Conservation (phyloP, 2,797 vertebrate species). For the Sebastes ruberrimus region DNA sequence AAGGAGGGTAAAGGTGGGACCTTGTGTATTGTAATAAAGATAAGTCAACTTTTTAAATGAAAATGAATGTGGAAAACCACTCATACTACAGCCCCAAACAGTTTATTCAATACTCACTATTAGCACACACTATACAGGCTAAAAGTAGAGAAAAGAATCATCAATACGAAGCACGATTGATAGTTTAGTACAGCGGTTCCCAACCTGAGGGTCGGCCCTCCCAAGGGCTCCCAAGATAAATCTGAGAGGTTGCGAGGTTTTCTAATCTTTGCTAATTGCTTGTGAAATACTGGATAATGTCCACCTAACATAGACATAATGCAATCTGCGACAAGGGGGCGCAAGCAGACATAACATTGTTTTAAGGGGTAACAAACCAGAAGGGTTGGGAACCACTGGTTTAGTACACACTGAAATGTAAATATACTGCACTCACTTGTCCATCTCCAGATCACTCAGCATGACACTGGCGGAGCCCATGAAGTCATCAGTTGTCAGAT, state of each 20-base stretch:
- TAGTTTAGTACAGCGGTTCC: too few relatives aligned
- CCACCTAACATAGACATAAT: not conserved
- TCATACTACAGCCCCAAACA: not conserved
- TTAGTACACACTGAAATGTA: not conserved
- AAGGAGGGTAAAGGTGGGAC: too few relatives aligned
- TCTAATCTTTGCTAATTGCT: not conserved
- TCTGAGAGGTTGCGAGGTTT: too few relatives aligned
- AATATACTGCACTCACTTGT: constrained; percentile 82
- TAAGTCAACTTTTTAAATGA: not conserved
- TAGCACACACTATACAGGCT: not conserved
- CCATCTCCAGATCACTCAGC: constrained; percentile 87
- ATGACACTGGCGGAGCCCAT: constrained; percentile 89
- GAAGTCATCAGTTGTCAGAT: constrained; percentile 95
- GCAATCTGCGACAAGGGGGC: not conserved
- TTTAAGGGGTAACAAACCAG: not conserved
- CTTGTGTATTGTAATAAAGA: too few relatives aligned
- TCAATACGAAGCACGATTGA: not conserved
- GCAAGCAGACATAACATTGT: not conserved
- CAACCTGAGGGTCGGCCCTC: too few relatives aligned
- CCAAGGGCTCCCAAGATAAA: too few relatives aligned
- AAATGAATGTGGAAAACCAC: not conserved
- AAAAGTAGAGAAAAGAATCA: not conserved
- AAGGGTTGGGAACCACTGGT: not conserved
- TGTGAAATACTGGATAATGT: not conserved
- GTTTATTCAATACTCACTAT: too few relatives aligned